phyloP scores from a whole-genome alignment of 2,888 invertebrate species.

The Anthophora plumipes region DNA sequence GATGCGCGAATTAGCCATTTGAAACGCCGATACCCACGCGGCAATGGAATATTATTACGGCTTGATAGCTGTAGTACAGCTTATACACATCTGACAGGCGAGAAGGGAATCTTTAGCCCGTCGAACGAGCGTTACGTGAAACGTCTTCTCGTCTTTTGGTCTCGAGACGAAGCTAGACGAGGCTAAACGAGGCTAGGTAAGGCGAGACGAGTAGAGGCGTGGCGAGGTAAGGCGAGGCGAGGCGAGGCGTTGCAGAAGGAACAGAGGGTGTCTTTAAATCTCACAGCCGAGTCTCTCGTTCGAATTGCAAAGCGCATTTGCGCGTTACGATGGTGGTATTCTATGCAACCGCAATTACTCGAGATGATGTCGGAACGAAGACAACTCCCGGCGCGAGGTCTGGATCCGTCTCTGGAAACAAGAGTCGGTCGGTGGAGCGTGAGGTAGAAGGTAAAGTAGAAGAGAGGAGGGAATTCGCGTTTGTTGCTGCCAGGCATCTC shows the following conservation, averaged over 20 bases:
- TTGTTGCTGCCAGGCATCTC: constrained; percentile 10
- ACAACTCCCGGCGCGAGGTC: constrained; percentile 32
- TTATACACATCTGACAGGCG: background rate
- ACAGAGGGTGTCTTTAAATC: constrained; percentile 44
- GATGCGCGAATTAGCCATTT: background rate
- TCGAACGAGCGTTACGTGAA: background rate
- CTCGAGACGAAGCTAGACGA: too few relatives aligned
- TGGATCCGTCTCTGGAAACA: constrained; percentile 41
- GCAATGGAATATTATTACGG: background rate
- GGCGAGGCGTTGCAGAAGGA: background rate
- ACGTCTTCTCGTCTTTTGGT: background rate
- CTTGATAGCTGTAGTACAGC: background rate
- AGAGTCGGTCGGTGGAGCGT: constrained; percentile 9
- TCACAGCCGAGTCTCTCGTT: constrained; percentile 42
- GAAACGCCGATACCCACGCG: background rate
- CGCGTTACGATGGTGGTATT: constrained; percentile 44
- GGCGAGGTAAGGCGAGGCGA: background rate
- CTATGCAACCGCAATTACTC: constrained; percentile 64
- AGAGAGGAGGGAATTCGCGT: constrained; percentile 14
- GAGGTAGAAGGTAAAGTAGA: background rate
- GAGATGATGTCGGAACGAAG: constrained; percentile 50
- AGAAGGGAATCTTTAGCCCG: constrained; percentile 11
- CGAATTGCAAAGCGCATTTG: constrained; percentile 61
- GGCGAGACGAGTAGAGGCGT: too few relatives aligned
- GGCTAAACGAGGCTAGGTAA: too few relatives aligned